Evolutionary conservation across 1,140 invertebrate species (phyloP).

Genomic region (Drosophila arizonae): DNA sequence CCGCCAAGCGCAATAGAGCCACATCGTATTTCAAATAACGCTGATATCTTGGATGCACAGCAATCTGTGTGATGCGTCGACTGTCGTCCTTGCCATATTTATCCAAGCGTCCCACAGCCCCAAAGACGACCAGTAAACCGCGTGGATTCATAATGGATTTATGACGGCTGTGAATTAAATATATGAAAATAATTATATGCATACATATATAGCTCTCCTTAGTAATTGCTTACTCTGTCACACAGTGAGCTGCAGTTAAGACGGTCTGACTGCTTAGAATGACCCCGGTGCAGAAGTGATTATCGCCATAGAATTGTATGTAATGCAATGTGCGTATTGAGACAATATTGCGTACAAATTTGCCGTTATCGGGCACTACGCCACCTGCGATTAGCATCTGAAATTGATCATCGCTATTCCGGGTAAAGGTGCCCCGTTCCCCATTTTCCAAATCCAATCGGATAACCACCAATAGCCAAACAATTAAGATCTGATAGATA

Average conservation of each 20-base stretch:
- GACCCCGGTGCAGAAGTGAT: constrained; percentile 64
- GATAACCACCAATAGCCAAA: constrained; percentile 1
- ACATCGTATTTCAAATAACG: constrained; percentile 48
- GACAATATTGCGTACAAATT: constrained; percentile 40
- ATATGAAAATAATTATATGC: not conserved
- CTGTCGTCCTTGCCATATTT: not conserved
- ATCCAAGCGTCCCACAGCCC: not conserved
- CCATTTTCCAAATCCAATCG: not conserved
- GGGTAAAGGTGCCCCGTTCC: not conserved
- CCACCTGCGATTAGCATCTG: constrained; percentile 59
- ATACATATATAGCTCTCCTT: too few species aligned
- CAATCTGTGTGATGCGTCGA: constrained; percentile 25
- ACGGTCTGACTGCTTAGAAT: constrained; percentile 50
- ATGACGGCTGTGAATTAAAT: constrained; percentile 32
- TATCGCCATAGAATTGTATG: constrained; percentile 42
- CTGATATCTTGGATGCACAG: constrained; percentile 48
- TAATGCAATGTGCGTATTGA: constrained; percentile 51
- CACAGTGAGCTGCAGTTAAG: constrained; percentile 61
- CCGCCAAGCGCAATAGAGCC: constrained; percentile 32
- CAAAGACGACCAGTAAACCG: constrained; percentile 46
- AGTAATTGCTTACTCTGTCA: constrained; percentile 51
- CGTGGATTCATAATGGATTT: constrained; percentile 50
- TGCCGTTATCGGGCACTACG: not conserved
- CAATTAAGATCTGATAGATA: not conserved
- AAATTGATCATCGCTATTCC: constrained; percentile 43